Evolutionary conservation across 2,888 invertebrate genomes (phyloP), one percentile per base, ranked within the genome.

Genomic region (Pristionchus entomophagus): DNA sequence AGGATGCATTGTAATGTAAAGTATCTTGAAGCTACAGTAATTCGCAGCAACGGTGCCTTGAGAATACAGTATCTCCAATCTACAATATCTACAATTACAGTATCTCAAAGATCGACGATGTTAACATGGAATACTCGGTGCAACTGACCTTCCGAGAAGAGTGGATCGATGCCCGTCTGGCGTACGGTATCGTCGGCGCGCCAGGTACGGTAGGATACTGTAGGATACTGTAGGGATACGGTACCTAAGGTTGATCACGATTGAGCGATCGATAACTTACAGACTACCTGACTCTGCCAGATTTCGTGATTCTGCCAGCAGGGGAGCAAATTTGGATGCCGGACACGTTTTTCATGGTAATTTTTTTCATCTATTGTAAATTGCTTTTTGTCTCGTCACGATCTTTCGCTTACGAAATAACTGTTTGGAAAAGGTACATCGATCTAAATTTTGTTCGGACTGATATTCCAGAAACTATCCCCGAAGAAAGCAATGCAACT

Each of bases 101-200:
- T 87, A 93, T 93, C 45, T 93, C 93, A 5, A 93, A 93, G 89
- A 92, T 93, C 45, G 93, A 93, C 84, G 92, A 93, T 82, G 93
- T 93, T 69, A 93, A 93, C 86, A 93, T 93, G 93, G 93, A 93
- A 82, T 93, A 93, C 87, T 97, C 97, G 94, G 97, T 97, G 92
- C 98, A 98, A 95, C 95, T 98, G 94, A 98, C 98, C 91, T 98
- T 98, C 95, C 96, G 98, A 94, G 97, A 98, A 94, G 97, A 97
- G 95, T 98, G 98, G 98, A 95, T 97, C 94, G 98, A 98, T 94
- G 97, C 97, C 94, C 95, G 98, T 92, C 35, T 93, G 26, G 93
- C 93, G 0, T 93, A 91, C 84, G 93, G 93, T n/a, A 82, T 91
- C 41, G 89, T 88, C 41, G 86, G 85, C 29, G 35, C 73, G 0